Evolutionary conservation across 2,888 invertebrate species (phyloP), one percentile per base, ranked within the genome.

Genomic region (Koerneria pararmatus): DNA sequence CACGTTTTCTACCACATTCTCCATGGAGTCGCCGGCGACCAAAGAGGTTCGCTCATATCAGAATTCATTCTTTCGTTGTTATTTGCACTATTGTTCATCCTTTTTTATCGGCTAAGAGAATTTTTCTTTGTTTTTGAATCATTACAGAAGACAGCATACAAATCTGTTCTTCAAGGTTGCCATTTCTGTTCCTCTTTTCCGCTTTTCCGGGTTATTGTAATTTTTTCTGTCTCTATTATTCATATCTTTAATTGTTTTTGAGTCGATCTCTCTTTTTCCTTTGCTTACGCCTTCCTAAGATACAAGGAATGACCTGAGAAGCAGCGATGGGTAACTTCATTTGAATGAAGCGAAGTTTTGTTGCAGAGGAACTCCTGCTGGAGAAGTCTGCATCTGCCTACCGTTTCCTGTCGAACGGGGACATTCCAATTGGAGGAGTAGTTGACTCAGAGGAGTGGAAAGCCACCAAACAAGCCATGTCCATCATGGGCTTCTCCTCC

Each of bases 1-100:
- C 98, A 99, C 87, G 94, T 99, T 83, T 98, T 98, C 88, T 99
- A 99, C 86, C 98, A 99, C 86, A 88, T 99, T 66, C 87, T 98
- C 70, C 88, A 91, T 61, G 95, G 95, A 68, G 91, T 95, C 64
- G 90, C 91, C 49, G 85, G 90, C 27, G 90, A 92, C 84, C 92
- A 93, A 86, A 88, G 87, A 84, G 89, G 89, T 89, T 35, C 31
- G 53, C 8, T 85, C 85, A 48, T 60, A 37, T 24, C 35, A n/a
- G 15, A 2, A 85, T 85, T 49, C 24, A 48, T 62, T 48, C 1
- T 24, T 61, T 4, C 15, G 24, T 2, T 32, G 11, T 22, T 15
- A 19, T n/a, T 53, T 8, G 24, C 27, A 22, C 15, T 53, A 11
- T 11, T 15, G 46, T 19, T 15, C 46, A 46, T 46, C n/a, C 11